These are phyloP conservation scores for Balearica regulorum DNA, from an alignment of 2,797 vertebrate species.

Conservation along the genomic window DNA sequence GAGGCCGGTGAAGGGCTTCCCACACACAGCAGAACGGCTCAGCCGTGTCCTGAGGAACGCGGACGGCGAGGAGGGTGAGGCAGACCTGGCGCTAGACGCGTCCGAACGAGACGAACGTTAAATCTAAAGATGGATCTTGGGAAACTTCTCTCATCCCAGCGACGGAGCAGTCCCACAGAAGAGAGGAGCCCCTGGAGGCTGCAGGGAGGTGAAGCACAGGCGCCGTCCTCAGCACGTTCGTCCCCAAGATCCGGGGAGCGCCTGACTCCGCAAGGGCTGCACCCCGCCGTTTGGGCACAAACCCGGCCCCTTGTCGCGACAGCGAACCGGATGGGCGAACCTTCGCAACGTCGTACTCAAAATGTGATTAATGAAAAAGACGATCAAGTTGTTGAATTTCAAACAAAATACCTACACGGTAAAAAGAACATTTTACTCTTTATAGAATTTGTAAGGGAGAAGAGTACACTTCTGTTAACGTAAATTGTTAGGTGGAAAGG, in stretches of 20 bases:
- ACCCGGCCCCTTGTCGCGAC: neutral
- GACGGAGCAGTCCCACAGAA: neutral
- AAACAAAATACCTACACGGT: neutral
- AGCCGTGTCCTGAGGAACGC: no score
- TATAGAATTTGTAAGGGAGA: neutral
- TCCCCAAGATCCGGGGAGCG: no score
- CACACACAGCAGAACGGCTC: no score
- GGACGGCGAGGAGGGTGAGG: no score
- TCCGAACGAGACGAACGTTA: rapidly evolving
- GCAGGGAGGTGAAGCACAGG: no score
- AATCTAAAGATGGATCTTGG: neutral
- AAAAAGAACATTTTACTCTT: neutral
- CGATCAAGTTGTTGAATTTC: rapidly evolving
- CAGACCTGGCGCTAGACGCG: no score
- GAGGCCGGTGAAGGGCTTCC: neutral
- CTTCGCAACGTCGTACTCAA: rapidly evolving
- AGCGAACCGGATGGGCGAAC: rapidly evolving
- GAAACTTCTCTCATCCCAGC: no score
- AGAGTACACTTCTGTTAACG: neutral
- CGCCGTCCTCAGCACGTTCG: no score
- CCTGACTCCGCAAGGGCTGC: neutral
- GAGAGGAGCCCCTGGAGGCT: neutral
- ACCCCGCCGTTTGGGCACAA: neutral
- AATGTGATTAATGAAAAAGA: neutral
- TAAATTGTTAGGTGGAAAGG: neutral